Conservation (phyloP, 2,888 invertebrate species). For the Protophormia terraenovae region DNA sequence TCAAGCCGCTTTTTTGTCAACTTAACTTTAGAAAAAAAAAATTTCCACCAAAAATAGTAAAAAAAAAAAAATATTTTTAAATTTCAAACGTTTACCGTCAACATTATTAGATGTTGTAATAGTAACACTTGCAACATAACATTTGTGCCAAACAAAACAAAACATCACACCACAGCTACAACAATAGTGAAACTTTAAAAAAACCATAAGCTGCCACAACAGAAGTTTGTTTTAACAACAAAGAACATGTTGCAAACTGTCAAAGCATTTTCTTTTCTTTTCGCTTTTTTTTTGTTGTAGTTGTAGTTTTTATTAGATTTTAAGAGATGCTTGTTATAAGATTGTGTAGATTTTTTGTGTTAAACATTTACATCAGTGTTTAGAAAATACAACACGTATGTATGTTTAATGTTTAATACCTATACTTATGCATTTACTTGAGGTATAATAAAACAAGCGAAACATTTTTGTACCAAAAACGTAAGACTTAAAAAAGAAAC, state of each 20-base stretch:
- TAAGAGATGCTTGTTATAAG: slow-evolving; percentile 56
- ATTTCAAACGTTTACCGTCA: slow-evolving; percentile 60
- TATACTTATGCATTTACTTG: not conserved
- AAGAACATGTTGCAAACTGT: slow-evolving; percentile 65
- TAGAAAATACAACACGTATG: slow-evolving; percentile 26
- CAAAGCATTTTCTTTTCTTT: slow-evolving; percentile 44
- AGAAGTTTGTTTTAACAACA: slow-evolving; percentile 65
- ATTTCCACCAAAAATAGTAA: slow-evolving; percentile 13
- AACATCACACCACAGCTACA: not conserved
- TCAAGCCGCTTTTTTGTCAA: not conserved
- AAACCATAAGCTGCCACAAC: slow-evolving; percentile 49
- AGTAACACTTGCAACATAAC: slow-evolving; percentile 63
- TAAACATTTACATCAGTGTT: slow-evolving; percentile 54
- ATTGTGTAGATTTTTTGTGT: slow-evolving; percentile 63
- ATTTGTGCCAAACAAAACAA: slow-evolving; percentile 1
- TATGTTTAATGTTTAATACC: not conserved
- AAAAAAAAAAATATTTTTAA: slow-evolving; percentile 15
- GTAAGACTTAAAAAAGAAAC: slow-evolving; percentile 48
- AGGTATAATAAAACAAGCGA: not conserved
- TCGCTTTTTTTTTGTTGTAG: not conserved
- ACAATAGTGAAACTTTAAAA: slow-evolving; percentile 11
- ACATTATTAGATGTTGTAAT: slow-evolving; percentile 64
- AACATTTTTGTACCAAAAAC: slow-evolving; percentile 4
- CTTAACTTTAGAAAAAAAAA: slow-evolving; percentile 6
- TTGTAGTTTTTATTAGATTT: slow-evolving; percentile 39